Conservation (phyloP, 2,888 invertebrate genomes). For the Drosophila villosipedis region DNA sequence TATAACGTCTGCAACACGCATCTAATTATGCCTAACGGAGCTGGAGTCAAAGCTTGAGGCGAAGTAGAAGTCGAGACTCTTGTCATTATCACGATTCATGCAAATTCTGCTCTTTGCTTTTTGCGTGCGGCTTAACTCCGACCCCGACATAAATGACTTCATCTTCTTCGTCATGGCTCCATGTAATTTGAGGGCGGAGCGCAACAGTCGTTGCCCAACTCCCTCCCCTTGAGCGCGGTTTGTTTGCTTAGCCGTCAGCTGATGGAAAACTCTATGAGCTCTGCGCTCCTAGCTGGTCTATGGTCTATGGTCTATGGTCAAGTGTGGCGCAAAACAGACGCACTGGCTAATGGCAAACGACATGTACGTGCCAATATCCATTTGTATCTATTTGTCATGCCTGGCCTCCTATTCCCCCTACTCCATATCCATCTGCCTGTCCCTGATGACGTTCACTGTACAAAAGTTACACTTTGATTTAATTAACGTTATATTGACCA, state of each 20-base stretch:
- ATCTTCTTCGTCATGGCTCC: constrained; percentile 20
- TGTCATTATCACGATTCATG: constrained; percentile 54
- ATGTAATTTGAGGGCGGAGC: constrained; percentile 56
- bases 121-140: constrained; percentile 9
- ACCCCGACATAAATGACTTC: constrained; percentile 33
- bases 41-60: constrained; percentile 21
- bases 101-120: constrained; percentile 40
- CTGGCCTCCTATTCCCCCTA: constrained; percentile 1
- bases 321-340: constrained; percentile 68
- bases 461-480: constrained; percentile 73
- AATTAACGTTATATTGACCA: constrained; percentile 83
- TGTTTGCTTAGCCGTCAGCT: constrained; percentile 49
- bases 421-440: not conserved
- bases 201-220: constrained; percentile 34
- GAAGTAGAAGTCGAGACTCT: constrained; percentile 26
- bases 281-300: not conserved
- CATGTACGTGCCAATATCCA: constrained; percentile 81
- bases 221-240: not conserved
- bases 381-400: constrained; percentile 83
- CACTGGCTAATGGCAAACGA: constrained; percentile 77
- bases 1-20: constrained; percentile 66
- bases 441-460: constrained; percentile 1
- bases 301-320: constrained; percentile 25
- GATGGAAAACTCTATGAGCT: constrained; percentile 34
- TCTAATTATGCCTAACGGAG: constrained; percentile 68